phyloP scores from a whole-genome alignment of 2,113 vertebrate genomes.

The Oryzias celebensis region DNA sequence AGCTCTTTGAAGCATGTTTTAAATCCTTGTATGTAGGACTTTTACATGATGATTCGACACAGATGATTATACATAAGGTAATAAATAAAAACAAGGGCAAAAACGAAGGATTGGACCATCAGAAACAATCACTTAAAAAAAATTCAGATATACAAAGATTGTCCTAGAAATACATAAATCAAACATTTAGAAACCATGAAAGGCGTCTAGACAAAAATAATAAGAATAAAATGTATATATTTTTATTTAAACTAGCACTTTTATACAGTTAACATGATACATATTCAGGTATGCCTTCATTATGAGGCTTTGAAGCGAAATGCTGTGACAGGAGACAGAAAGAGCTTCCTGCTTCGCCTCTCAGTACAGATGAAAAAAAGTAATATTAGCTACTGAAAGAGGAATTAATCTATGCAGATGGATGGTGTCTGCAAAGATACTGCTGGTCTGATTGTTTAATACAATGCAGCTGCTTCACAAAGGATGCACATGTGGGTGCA shows the following conservation, averaged over 20 bases:
- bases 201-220: constrained; percentile 13
- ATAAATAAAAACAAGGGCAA: not conserved
- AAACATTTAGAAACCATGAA: not conserved
- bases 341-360: constrained; percentile 44
- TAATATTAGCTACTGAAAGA: constrained; percentile 33
- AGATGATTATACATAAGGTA: no score
- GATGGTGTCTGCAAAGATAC: constrained; percentile 22
- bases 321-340: constrained; percentile 40
- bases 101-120: not conserved
- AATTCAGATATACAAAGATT: constrained; percentile 1
- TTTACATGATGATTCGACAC: no score
- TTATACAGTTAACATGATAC: constrained; percentile 45
- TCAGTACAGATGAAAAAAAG: constrained; percentile 22
- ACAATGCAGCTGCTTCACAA: constrained; percentile 42
- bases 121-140: not conserved
- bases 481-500: constrained; percentile 35
- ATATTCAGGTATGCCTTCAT: constrained; percentile 60
- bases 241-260: not conserved
- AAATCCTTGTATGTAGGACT: no score
- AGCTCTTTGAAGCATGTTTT: no score
- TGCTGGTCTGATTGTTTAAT: constrained; percentile 26
- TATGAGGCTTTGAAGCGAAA: constrained; percentile 48
- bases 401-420: constrained; percentile 27
- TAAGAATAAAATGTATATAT: not conserved
- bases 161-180: not conserved